Conservation (phyloP, 1,140 invertebrate genomes). For the Ceratina japonica region DNA sequence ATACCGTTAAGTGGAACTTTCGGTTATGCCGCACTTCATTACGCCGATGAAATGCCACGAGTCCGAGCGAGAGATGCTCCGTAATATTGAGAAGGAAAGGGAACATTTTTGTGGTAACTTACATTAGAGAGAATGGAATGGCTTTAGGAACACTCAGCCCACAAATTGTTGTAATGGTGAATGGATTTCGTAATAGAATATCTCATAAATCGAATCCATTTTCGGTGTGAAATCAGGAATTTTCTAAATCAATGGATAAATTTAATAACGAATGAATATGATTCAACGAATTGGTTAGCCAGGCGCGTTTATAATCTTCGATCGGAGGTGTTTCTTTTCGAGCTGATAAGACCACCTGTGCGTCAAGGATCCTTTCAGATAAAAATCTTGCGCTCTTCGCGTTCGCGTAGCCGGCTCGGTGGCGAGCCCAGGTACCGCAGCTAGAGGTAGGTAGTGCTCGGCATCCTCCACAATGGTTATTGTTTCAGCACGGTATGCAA, state of each 20-base stretch:
- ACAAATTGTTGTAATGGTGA: neutral
- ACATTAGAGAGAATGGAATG: no score
- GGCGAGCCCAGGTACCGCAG: constrained; percentile 24
- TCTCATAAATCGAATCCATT: no score
- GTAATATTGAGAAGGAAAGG: no score
- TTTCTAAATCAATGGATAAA: neutral
- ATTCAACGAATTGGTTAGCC: neutral
- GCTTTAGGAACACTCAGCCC: neutral
- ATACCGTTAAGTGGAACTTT: constrained; percentile 58
- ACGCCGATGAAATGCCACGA: neutral
- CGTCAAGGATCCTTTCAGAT: constrained; percentile 59
- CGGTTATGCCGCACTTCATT: constrained; percentile 42
- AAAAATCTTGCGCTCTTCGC: constrained; percentile 70
- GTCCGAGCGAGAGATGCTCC: neutral
- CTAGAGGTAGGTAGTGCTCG: constrained; percentile 32
- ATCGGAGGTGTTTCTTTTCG: constrained; percentile 57
- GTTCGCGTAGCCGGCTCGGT: constrained; percentile 33
- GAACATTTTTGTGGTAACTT: no score
- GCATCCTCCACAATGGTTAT: constrained; percentile 78
- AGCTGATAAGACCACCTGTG: constrained; percentile 72
- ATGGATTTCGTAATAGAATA: neutral
- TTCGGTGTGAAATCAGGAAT: no score
- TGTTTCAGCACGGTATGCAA: constrained; percentile 75
- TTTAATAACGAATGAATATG: neutral
- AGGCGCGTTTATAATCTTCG: neutral